Base-by-base conservation (phyloP, 2,888 invertebrate species). In the Thalpophila matura region DNA sequence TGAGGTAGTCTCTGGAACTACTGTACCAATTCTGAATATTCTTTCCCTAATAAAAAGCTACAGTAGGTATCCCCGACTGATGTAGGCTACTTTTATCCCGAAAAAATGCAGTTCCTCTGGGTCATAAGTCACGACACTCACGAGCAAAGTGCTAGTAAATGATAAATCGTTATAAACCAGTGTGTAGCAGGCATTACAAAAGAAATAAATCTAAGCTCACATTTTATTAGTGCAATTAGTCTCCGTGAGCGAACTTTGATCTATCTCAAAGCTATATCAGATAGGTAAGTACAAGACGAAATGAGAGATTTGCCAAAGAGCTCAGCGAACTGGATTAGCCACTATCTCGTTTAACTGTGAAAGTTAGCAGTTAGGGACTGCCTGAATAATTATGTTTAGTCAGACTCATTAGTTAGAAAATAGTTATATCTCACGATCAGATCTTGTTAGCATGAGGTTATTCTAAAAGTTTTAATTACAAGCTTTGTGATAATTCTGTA, bases 311-410 rank as follows among this genome's bases (percentile, higher is more conserved):
- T 22, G 24, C 43, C 43, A 59, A 47, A 66, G 38, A 38, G 64
- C 57, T 57, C 60, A 73, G 16, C 47, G 57, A 73, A 65, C 50
- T 49, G 57, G 47, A 73, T 73, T 65, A 64, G 33, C 18, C 37
- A 64, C 53, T 50, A 73, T 60, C 59, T 57, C 12, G 37, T 58
- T 33, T 58, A 60, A 37, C 69, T 29, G 31, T 26, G 16, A 38
- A 60, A 64, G 46, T 64, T 60, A 49, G 20, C 12, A 54, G 45
- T 54, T 56, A 57, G 33, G 24, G 29, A 37, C 49, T 42, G 59
- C 18, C 40, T 57, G 38, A 51, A 50, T 60, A 46, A 67, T 55
- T 62, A 56, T 12, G 43, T 54, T 50, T 38, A 61, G 27, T 57
- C 24, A 31, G 22, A 18, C 7, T 68, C 14, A 18, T 27, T 14